A percentile compares a stretch with the other conserved stretches of the same genome.
These are phyloP conservation scores for Drosophila niveifrons DNA, from an alignment of 2,888 invertebrate genomes.

Conservation along the genomic window DNA sequence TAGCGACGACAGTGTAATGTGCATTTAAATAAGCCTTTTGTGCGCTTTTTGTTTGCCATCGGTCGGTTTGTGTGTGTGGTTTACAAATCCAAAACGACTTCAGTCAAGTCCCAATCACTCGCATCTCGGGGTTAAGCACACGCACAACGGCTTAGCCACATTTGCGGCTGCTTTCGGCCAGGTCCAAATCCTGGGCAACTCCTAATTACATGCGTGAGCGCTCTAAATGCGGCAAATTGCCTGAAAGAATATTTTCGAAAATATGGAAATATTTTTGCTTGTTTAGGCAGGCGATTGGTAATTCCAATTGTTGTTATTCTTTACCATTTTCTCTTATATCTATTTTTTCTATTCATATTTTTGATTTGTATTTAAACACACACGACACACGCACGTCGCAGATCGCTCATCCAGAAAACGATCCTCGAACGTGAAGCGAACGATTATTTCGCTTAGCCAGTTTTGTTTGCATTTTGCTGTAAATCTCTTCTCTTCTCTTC, in stretches of 20 bases:
- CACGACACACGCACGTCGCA: conserved; percentile 56
- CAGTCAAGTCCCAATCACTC: conserved; percentile 46
- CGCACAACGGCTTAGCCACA: conserved; percentile 59
- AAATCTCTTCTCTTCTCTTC: conserved; percentile 36
- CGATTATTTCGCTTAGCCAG: conserved; percentile 44
- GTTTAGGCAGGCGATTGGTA: conserved; percentile 57
- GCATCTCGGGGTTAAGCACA: conserved; percentile 38
- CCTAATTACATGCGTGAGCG: conserved; percentile 82
- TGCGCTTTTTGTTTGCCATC: conserved; percentile 49
- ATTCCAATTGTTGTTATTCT: conserved; percentile 62
- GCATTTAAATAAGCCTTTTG: conserved; percentile 77
- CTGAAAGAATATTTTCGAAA: conserved; percentile 9
- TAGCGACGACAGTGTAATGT: conserved; percentile 41
- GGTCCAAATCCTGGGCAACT: conserved; percentile 54
- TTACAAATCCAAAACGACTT: conserved; percentile 72
- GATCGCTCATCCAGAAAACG: conserved; percentile 50
- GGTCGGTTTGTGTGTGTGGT: conserved; percentile 41
- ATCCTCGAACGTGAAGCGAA: conserved; percentile 25
- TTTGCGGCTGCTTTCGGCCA: conserved; percentile 13
- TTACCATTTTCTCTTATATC: neutral
- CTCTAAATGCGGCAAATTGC: conserved; percentile 75
- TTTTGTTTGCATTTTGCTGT: conserved; percentile 42
- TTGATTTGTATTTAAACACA: conserved; percentile 46
- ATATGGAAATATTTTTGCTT: conserved; percentile 71
- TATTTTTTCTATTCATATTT: conserved; percentile 2